Evolutionary conservation across 92 coral and sea anemone species (phyloP), one percentile per base, ranked within the genome.

Genomic region (Pocillopora meandrina): DNA sequence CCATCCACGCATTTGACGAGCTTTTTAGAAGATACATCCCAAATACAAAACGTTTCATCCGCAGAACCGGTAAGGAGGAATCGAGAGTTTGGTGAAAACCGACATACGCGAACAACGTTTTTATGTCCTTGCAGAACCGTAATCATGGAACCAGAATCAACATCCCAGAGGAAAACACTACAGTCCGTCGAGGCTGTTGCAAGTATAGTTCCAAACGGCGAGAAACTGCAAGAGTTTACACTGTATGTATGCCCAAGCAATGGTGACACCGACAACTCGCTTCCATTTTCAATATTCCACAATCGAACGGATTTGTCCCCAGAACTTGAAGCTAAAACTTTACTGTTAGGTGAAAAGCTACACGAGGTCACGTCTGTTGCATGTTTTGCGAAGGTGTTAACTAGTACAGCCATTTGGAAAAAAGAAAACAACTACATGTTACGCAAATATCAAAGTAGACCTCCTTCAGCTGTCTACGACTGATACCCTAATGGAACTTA

Each of bases 181-280:
- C 95, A 91, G 75, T 96, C 99, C 33, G 98, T 95, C 23, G 99
- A 96, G 14, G 97, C 98, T 31, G 99, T 95, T 15, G 99, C 99
- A 59, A 96, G 82, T 19, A 96, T 47, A 63, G 99, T 96, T 49
- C 99, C 99, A 86, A 96, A 96, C 0, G 99, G 99, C 20, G 99
- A 96, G 83, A 94, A 91, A 69, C 95, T 76, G 80, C 99, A 96
- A 74, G 98, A 89, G 85, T 95, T 95, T 33, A 96, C 95, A 65
- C 93, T 93, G 68, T 96, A 96, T 35, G 88, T 77, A 80, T 96
- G 99, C 15, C 96, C 91, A 56, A 92, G 91, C 56, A 96, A 79
- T n/a, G 99, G 99, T 16, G 99, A 96, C 64, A 90, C 87, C 35
- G 96, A 89, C 13, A 96, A 91, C 85, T 96, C 99, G 69, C 85